Evolutionary conservation across 2,797 vertebrate species (phyloP).

Genomic region (Knipowitschia caucasica): DNA sequence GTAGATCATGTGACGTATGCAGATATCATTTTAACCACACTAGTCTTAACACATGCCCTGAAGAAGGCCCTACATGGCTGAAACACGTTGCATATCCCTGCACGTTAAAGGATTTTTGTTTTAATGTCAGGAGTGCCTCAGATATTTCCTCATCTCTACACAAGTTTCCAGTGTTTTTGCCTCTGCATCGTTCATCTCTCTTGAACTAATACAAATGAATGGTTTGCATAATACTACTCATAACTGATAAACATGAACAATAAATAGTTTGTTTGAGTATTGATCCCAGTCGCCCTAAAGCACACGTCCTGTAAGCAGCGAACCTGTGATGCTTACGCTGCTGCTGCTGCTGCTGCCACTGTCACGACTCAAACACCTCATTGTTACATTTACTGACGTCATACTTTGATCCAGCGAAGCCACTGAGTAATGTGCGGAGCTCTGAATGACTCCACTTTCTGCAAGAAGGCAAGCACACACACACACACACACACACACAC

Average conservation of each 20-base stretch:
- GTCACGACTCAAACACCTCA: slow-evolving; percentile 37
- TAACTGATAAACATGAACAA: slow-evolving; percentile 1
- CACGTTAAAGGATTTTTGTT: too few species aligned
- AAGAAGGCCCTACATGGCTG: too few species aligned
- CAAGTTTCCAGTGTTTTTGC: too few species aligned
- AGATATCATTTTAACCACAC: too few species aligned
- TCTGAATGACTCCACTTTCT: slow-evolving; percentile 18
- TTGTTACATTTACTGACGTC: slow-evolving; percentile 51
- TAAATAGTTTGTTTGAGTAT: slow-evolving; percentile 26
- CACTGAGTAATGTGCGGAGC: slow-evolving; percentile 20
- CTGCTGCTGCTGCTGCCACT: slow-evolving; percentile 27
- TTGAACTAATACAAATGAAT: too few species aligned
- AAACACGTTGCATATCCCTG: too few species aligned
- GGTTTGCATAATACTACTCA: slow-evolving; percentile 47
- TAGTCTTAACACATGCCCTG: too few species aligned
- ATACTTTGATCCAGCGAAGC: slow-evolving; percentile 27
- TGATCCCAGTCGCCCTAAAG: slow-evolving; percentile 26
- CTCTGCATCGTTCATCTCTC: too few species aligned
- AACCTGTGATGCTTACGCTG: slow-evolving; percentile 60
- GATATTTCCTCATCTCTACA: too few species aligned
- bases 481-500: slow-evolving; percentile 1
- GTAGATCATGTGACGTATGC: too few species aligned
- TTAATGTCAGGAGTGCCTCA: too few species aligned
- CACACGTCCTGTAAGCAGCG: slow-evolving; percentile 24
- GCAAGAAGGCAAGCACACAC: slow-evolving; percentile 14